Evolutionary conservation across 2,797 vertebrate species (phyloP).

Genomic region (Austrolebias charrua): DNA sequence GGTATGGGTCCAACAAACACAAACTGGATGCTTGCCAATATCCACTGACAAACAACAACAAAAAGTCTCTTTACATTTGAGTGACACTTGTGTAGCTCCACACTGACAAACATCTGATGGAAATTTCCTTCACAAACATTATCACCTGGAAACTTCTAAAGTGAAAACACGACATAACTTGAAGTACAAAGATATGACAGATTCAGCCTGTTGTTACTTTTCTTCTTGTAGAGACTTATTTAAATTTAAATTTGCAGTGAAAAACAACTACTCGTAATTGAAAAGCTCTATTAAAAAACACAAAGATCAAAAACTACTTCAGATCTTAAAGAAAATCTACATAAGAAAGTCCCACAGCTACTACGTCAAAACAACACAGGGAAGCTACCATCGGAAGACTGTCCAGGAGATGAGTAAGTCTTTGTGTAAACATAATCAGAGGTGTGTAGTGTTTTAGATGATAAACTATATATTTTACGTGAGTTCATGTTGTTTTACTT

Average conservation of each 20-base stretch:
- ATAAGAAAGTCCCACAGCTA: too few species aligned
- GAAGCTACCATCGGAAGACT: too few species aligned
- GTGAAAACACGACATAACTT: slow-evolving; percentile 1
- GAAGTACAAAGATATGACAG: background rate
- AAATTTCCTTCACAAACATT: background rate
- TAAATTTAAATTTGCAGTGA: background rate
- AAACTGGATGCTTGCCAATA: slow-evolving; percentile 48
- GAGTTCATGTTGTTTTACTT: too few species aligned
- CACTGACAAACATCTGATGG: background rate
- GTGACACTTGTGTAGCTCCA: background rate
- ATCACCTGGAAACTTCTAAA: background rate
- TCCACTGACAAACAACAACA: slow-evolving; percentile 28
- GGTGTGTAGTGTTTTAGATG: too few species aligned
- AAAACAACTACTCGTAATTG: background rate
- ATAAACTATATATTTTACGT: too few species aligned
- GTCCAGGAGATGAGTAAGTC: too few species aligned
- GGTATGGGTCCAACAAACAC: slow-evolving; percentile 47
- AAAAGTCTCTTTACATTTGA: slow-evolving; percentile 6
- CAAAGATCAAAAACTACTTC: background rate
- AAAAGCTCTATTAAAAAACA: background rate
- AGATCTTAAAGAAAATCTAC: too few species aligned
- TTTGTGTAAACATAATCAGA: too few species aligned
- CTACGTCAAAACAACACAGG: too few species aligned
- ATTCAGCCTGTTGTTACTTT: background rate
- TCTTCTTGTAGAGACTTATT: background rate